Evolutionary conservation across 2,113 vertebrate genomes (phyloP).

Genomic region (Dendrocopos noguchii): DNA sequence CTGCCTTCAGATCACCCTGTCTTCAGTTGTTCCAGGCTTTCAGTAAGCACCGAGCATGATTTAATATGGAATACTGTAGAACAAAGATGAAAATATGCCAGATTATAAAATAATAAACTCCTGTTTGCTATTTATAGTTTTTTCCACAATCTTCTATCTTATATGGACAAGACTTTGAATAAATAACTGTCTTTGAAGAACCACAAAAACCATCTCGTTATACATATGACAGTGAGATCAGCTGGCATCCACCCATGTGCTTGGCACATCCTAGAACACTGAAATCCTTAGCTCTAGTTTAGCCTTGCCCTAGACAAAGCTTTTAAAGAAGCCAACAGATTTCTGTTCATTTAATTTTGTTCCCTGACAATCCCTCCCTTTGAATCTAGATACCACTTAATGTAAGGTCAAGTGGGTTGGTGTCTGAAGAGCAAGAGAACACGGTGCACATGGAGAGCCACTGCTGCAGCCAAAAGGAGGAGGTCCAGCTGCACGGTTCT

Average conservation of each 20-base stretch:
- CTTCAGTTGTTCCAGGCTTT: background rate
- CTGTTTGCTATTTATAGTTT: background rate
- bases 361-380: background rate
- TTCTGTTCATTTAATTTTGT: background rate
- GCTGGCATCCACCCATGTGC: background rate
- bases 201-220: background rate
- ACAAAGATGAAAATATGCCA: conserved; percentile 15
- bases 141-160: background rate
- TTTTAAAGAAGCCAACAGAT: background rate
- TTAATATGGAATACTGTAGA: background rate
- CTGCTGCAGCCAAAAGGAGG: background rate
- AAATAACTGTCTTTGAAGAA: background rate
- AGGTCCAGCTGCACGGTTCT: background rate
- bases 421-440: background rate
- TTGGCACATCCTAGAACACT: background rate
- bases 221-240: background rate
- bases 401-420: background rate
- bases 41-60: background rate
- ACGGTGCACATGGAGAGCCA: rapidly evolving
- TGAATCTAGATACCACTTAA: background rate
- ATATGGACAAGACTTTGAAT: background rate
- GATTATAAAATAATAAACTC: background rate
- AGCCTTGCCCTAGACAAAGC: background rate
- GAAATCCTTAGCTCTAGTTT: background rate
- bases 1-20: background rate